Percentiles rank a stretch among this genome's conserved stretches.
Evolutionary conservation across 1,140 invertebrate species (phyloP).

Genomic region (Atta cephalotes): DNA sequence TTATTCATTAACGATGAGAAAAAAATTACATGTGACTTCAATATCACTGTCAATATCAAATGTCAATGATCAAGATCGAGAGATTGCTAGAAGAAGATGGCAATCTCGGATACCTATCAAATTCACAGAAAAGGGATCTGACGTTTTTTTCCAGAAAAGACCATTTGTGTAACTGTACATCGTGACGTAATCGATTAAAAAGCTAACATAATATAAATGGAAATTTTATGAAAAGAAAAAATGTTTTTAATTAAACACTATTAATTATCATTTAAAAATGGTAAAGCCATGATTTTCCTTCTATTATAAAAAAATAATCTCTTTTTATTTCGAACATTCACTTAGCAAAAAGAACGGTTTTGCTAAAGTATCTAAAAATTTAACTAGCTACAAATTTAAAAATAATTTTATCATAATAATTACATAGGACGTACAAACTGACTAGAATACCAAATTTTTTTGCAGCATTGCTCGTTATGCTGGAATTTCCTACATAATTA

Average conservation of each 20-base stretch:
- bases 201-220: neutral
- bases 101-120: neutral
- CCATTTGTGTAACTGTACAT: neutral
- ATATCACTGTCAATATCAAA: slow-evolving; percentile 8
- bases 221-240: neutral
- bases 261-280: neutral
- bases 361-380: no score
- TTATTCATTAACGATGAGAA: neutral
- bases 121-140: neutral
- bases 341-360: neutral
- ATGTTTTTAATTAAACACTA: neutral
- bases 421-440: no score
- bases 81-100: neutral
- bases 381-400: no score
- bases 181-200: neutral
- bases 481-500: no score
- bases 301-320: neutral
- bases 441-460: no score
- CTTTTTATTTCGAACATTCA: neutral
- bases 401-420: no score
- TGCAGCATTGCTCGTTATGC: no score
- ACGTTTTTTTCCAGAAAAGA: neutral
- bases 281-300: neutral
- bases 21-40: neutral
- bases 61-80: neutral